These are phyloP conservation scores for Lepilemur septentrionalis DNA, from an alignment of 2,797 vertebrate genomes.

Conservation along the genomic window DNA sequence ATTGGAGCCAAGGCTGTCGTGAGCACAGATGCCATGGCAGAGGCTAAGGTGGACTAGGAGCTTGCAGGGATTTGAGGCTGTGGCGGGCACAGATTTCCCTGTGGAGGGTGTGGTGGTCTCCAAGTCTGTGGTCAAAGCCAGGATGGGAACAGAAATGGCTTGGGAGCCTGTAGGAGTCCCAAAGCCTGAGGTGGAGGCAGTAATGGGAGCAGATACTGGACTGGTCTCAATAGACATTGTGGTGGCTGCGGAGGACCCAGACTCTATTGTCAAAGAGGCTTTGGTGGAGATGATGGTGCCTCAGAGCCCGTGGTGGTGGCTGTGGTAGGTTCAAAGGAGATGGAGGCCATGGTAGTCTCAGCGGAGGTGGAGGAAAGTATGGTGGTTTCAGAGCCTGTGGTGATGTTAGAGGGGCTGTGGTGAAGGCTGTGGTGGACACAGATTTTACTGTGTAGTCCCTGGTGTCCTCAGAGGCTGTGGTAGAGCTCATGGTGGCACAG, in stretches of 20 bases:
- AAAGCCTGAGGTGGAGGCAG: neutral
- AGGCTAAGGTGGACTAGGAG: no score
- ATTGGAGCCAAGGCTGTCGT: no score
- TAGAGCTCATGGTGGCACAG: neutral
- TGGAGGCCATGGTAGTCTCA: neutral
- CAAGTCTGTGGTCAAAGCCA: no score
- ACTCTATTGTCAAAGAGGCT: neutral
- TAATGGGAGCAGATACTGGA: neutral
- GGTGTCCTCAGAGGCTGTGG: neutral
- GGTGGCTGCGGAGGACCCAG: neutral
- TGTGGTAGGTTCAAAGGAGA: neutral
- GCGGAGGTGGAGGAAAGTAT: no score
- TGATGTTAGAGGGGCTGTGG: neutral
- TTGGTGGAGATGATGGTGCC: neutral
- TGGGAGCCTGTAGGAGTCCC: no score
- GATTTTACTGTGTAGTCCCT: no score
- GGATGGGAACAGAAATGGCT: no score
- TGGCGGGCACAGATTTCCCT: no score
- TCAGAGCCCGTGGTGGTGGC: neutral
- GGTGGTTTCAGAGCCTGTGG: neutral
- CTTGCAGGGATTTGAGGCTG: no score
- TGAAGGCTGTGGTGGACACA: neutral
- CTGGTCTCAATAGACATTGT: neutral
- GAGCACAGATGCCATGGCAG: neutral
- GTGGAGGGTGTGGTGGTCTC: no score